phyloP scores from a whole-genome alignment of 1,140 invertebrate genomes.

The Maniola jurtina region DNA sequence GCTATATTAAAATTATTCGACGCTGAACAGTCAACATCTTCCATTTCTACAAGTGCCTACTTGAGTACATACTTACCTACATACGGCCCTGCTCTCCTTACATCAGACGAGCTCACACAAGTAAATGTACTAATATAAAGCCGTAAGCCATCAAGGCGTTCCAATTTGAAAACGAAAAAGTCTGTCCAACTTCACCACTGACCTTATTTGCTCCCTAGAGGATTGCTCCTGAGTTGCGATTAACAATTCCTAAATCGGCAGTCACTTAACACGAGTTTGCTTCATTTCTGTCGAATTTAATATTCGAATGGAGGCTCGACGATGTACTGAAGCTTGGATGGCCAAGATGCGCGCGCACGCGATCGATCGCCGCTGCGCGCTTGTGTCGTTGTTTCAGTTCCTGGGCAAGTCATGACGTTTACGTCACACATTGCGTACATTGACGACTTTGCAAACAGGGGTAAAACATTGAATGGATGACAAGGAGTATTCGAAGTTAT shows the following conservation, averaged over 20 bases:
- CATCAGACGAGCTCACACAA: conserved; percentile 23
- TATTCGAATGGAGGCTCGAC: conserved; percentile 55
- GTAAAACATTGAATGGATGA: conserved; percentile 39
- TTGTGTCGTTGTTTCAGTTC: conserved; percentile 46
- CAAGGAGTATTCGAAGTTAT: conserved; percentile 13
- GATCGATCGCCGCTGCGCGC: conserved; percentile 72
- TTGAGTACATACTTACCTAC: conserved; percentile 37
- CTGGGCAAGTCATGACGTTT: conserved; percentile 58
- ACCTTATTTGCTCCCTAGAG: conserved; percentile 41
- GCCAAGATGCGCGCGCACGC: conserved; percentile 68
- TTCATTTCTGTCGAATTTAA: conserved; percentile 72
- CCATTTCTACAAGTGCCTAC: conserved; percentile 25
- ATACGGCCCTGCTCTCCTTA: conserved; percentile 25
- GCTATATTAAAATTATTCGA: conserved; percentile 16
- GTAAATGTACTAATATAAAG: conserved; percentile 23
- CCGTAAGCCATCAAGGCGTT: conserved; percentile 15
- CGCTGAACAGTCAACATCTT: conserved; percentile 20
- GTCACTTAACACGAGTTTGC: conserved; percentile 66
- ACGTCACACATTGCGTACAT: conserved; percentile 74
- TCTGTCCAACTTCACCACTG: conserved; percentile 33
- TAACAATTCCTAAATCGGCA: conserved; percentile 35
- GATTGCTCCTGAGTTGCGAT: conserved; percentile 27
- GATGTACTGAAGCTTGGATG: conserved; percentile 59
- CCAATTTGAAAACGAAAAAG: not conserved
- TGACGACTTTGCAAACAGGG: conserved; percentile 46